These are phyloP conservation scores for Atractosteus spatula DNA, from an alignment of 2,113 vertebrate genomes.

Conservation along the genomic window DNA sequence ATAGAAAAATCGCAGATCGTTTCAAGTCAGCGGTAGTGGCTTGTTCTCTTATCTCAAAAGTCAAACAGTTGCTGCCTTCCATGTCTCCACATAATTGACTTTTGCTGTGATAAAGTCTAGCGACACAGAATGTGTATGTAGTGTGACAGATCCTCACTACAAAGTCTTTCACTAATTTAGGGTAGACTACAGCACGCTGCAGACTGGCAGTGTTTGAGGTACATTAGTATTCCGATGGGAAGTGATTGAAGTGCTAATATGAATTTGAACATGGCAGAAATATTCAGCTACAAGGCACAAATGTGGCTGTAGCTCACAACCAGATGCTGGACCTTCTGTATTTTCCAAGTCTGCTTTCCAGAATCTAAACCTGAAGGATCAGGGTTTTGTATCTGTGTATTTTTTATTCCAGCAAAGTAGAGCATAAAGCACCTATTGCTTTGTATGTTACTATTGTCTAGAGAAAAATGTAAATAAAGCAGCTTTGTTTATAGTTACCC, in stretches of 20 bases:
- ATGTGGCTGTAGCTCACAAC: too few species aligned
- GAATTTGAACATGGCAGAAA: too few species aligned
- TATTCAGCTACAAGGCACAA: too few species aligned
- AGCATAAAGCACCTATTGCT: not conserved
- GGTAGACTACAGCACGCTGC: not conserved
- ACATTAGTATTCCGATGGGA: too few species aligned
- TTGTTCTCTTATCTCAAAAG: constrained; percentile 31
- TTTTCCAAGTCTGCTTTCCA: too few species aligned
- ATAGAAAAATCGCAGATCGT: not conserved
- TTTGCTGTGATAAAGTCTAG: constrained; percentile 58
- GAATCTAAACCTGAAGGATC: too few species aligned
- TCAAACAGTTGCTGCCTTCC: too few species aligned
- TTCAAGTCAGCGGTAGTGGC: not conserved
- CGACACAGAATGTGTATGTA: constrained; percentile 49
- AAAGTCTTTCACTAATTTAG: constrained; percentile 45
- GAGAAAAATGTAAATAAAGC: not conserved
- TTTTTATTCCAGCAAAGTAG: too few species aligned
- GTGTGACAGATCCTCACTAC: constrained; percentile 44
- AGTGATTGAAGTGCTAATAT: too few species aligned
- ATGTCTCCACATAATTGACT: constrained; percentile 55
- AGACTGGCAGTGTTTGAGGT: constrained; percentile 20
- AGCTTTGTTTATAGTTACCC: too few species aligned
- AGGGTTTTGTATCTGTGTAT: too few species aligned
- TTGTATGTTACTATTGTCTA: not conserved
- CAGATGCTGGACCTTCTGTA: too few species aligned